These are phyloP conservation scores for Stomorhina lunata DNA, from an alignment of 2,888 invertebrate genomes.

Conservation along the genomic window DNA sequence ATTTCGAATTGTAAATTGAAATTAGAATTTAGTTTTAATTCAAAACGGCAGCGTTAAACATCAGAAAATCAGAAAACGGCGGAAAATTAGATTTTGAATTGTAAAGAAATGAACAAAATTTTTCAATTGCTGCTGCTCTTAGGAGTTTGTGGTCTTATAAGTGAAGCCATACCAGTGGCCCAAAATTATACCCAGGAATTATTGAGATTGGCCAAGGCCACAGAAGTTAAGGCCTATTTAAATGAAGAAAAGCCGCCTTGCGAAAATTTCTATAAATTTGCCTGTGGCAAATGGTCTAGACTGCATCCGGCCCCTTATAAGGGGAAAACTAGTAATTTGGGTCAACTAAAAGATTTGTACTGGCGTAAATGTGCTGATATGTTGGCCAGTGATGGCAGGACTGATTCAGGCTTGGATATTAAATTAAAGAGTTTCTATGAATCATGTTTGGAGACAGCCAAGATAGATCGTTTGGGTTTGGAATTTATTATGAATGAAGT, in stretches of 20 bases:
- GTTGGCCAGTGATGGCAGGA: slow-evolving; percentile 66
- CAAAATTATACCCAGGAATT: slow-evolving; percentile 73
- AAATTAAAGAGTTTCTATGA: slow-evolving; percentile 73
- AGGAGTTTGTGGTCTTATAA: slow-evolving; percentile 15
- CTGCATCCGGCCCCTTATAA: slow-evolving; percentile 71
- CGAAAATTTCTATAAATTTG: slow-evolving; percentile 76
- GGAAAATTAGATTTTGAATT: not conserved
- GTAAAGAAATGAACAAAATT: slow-evolving; percentile 17
- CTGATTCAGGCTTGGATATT: slow-evolving; percentile 72
- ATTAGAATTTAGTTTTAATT: slow-evolving; percentile 50
- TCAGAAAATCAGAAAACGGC: not conserved
- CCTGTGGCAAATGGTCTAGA: slow-evolving; percentile 76
- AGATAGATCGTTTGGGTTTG: slow-evolving; percentile 68
- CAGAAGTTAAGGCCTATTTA: slow-evolving; percentile 74
- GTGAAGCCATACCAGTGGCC: slow-evolving; percentile 57
- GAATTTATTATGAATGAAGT: slow-evolving; percentile 69
- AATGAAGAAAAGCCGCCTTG: slow-evolving; percentile 71
- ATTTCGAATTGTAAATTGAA: not conserved
- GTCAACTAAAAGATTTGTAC: slow-evolving; percentile 73
- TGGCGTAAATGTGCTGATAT: slow-evolving; percentile 75
- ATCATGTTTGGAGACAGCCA: slow-evolving; percentile 71
- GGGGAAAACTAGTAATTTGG: slow-evolving; percentile 72
- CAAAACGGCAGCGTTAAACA: slow-evolving; percentile 33
- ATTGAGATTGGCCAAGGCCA: slow-evolving; percentile 74
- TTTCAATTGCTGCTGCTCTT: slow-evolving; percentile 21